phyloP scores from a whole-genome alignment of 2,888 invertebrate genomes.

The Candidula unifasciata region DNA sequence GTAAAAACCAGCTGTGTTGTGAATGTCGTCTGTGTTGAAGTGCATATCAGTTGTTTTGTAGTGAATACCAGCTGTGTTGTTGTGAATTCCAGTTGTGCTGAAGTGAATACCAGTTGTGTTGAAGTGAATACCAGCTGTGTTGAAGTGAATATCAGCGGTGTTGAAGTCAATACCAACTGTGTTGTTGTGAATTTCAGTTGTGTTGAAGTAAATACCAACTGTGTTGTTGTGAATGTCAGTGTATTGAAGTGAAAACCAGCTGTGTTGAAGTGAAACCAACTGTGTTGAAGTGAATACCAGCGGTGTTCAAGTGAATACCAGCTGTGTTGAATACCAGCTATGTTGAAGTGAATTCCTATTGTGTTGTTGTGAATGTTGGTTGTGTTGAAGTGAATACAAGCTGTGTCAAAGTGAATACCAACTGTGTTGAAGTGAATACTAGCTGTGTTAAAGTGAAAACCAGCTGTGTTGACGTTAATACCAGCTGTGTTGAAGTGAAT shows the following conservation, averaged over 20 bases:
- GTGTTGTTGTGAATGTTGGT: neutral
- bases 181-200: neutral
- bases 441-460: too few species aligned
- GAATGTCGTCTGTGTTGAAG: neutral
- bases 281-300: neutral
- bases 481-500: too few species aligned
- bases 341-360: neutral
- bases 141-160: neutral
- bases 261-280: neutral
- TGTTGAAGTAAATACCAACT: neutral
- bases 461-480: neutral
- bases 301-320: too few species aligned
- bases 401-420: neutral
- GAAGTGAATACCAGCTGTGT: neutral
- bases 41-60: neutral
- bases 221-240: neutral
- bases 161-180: too few species aligned
- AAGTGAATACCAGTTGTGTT: neutral
- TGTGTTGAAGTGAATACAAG: neutral
- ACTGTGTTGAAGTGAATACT: too few species aligned
- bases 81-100: neutral
- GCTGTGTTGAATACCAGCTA: neutral
- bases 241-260: neutral
- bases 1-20: neutral
- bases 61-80: neutral